Conservation (phyloP, 2,113 vertebrate species). For the Sinosuthora webbiana region DNA sequence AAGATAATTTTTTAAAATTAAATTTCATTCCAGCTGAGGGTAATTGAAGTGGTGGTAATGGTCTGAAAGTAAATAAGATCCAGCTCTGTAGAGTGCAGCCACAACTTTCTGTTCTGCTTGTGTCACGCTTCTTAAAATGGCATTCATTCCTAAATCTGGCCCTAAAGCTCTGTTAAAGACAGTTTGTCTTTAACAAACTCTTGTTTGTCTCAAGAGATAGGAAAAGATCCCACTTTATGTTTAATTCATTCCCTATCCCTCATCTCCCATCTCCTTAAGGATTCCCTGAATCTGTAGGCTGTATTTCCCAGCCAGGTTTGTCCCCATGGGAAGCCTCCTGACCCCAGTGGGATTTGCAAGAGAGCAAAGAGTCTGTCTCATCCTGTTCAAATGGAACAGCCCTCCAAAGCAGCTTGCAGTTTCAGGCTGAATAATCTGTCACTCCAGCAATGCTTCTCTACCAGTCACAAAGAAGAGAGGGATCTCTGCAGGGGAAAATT, state of each 20-base stretch:
- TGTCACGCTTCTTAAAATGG: neutral
- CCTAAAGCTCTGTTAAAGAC: neutral
- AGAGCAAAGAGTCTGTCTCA: neutral
- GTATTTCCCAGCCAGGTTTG: neutral
- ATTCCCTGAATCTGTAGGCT: neutral
- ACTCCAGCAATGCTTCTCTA: neutral
- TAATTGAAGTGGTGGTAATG: constrained; percentile 1
- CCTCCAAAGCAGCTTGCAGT: neutral
- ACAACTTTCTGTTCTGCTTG: neutral
- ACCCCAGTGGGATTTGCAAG: neutral
- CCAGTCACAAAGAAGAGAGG: neutral
- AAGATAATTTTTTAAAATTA: neutral
- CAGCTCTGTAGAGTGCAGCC: neutral
- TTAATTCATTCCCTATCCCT: neutral
- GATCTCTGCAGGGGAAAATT: neutral
- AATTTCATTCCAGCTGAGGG: constrained; percentile 3
- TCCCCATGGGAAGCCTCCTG: neutral
- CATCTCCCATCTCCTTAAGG: neutral
- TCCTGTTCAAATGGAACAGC: neutral
- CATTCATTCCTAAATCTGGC: neutral
- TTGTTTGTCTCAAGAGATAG: neutral
- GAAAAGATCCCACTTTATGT: neutral
- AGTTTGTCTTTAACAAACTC: too few species aligned
- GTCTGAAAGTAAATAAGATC: constrained; percentile 23
- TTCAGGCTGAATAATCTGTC: neutral